Evolutionary conservation across 2,888 invertebrate genomes (phyloP).

Genomic region (Sipha maydis): DNA sequence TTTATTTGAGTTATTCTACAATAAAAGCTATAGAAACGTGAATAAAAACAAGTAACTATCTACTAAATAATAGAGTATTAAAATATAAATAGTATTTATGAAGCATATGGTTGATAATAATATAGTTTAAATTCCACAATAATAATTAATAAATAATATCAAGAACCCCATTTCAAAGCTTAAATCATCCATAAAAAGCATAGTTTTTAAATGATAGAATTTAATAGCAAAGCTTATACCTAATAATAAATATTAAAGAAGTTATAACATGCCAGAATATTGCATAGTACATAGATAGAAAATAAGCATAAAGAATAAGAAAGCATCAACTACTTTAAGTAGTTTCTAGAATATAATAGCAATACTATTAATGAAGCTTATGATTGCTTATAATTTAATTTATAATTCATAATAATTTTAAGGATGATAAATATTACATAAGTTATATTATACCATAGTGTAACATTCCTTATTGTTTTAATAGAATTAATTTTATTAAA

Average conservation of each 20-base stretch:
- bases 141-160: conserved; percentile 15
- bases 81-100: too few relatives aligned
- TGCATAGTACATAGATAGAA: too few relatives aligned
- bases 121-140: conserved; percentile 8
- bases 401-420: neutral
- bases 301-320: too few relatives aligned
- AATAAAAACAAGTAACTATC: conserved; percentile 16
- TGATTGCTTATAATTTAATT: conserved; percentile 13
- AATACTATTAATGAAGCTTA: conserved; percentile 9
- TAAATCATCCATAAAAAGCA: conserved; percentile 2
- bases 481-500: too few relatives aligned
- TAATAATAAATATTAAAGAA: too few relatives aligned
- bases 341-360: conserved; percentile 2
- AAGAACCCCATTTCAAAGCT: neutral
- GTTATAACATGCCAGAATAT: too few relatives aligned
- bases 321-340: too few relatives aligned
- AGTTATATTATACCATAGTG: too few relatives aligned
- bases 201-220: conserved; percentile 8
- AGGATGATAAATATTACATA: too few relatives aligned
- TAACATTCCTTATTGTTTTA: too few relatives aligned
- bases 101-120: conserved; percentile 5
- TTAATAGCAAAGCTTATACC: neutral
- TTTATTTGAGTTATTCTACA: too few relatives aligned
- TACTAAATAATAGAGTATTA: conserved; percentile 7
- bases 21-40: too few relatives aligned